A percentile compares a stretch with the other conserved stretches of the same genome.
Evolutionary conservation across 2,888 invertebrate genomes (phyloP).

Genomic region (Orchesella flavescens): DNA sequence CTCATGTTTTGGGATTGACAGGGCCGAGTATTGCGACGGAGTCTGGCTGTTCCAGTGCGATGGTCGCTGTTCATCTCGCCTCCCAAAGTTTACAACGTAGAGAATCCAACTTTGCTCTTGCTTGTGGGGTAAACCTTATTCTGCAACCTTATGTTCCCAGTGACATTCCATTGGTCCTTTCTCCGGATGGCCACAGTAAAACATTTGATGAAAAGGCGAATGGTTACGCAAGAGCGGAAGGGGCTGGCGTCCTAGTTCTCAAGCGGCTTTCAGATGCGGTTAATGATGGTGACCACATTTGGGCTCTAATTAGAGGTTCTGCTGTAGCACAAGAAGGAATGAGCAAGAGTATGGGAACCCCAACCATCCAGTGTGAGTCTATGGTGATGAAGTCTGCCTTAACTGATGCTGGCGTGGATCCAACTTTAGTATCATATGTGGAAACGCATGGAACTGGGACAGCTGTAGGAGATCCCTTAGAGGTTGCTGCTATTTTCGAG

Average conservation of each 20-base stretch:
- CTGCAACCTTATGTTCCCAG: conserved; percentile 31
- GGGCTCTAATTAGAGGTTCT: conserved; percentile 42
- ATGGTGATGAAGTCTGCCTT: conserved; percentile 37
- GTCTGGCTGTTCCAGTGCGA: conserved; percentile 47
- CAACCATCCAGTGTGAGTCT: conserved; percentile 23
- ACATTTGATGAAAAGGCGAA: conserved; percentile 59
- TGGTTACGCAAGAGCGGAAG: conserved; percentile 55
- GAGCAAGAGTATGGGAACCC: conserved; percentile 35
- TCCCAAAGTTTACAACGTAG: conserved; percentile 13
- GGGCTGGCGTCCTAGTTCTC: conserved; percentile 25
- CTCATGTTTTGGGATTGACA: conserved; percentile 32
- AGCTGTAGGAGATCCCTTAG: conserved; percentile 49
- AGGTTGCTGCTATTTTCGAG: conserved; percentile 28
- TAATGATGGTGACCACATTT: conserved; percentile 29
- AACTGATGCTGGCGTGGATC: conserved; percentile 10
- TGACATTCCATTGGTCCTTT: conserved; percentile 47
- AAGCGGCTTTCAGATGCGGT: conserved; percentile 45
- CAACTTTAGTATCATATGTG: conserved; percentile 6
- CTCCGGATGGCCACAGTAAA: conserved; percentile 65
- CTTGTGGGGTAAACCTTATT: conserved; percentile 56
- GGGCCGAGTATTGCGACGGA: conserved; percentile 50
- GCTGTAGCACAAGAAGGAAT: conserved; percentile 45
- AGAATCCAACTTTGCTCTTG: conserved; percentile 35
- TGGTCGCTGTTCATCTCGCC: conserved; percentile 43
- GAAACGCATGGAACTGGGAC: conserved; percentile 74